Base-by-base conservation (phyloP, 2,113 vertebrate species). In the Balaeniceps rex region DNA sequence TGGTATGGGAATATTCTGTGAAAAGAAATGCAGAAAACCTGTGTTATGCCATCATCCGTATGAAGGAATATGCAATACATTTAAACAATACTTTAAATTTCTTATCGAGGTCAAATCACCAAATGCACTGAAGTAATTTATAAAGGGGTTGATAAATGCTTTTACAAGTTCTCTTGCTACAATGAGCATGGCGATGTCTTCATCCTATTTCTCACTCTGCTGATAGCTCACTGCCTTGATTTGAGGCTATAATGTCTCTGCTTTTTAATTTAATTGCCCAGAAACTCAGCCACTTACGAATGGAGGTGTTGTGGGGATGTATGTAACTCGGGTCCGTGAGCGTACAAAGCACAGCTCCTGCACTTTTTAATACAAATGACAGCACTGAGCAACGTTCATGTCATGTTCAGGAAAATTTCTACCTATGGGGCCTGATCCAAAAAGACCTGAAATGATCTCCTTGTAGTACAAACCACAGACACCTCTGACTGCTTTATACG, bases 1-100 rank as follows among this genome's bases (percentile, higher is more conserved):
- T 33, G 98, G 98, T 66, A 99, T 96, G 49, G 99, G 99, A 96
- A 99, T 99, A 95, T 99, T 99, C 99, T 99, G 97, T 49, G 70
- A 94, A 87, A 74, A 58, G 72, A 92, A 95, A 95, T 40, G 33
- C 52, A 87, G 51, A 66, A 90, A 55, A 44, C 25, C 23, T 54
- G 38, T 40, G 55, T 68, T 49, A 86, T 21, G 28, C 36, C 68
- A 69, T 58, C 46, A 44, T 26, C 63, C 2, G 0, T n/a, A 42
- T 12, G 11, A 65, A 61, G 42, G 46, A 86, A 66, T 36, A 47
- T 26, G 16, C 11, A 71, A 71, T 6, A 63, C 7, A 28, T 65
- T 77, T 58, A 44, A 71, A 75, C 3, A 1, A 33, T 36, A 64
- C 25, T 57, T 80, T 5, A 61, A 36, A 69, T 51, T 66, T 58